Conservation (phyloP, 2,888 invertebrate species). For the Brenthis daphne region DNA sequence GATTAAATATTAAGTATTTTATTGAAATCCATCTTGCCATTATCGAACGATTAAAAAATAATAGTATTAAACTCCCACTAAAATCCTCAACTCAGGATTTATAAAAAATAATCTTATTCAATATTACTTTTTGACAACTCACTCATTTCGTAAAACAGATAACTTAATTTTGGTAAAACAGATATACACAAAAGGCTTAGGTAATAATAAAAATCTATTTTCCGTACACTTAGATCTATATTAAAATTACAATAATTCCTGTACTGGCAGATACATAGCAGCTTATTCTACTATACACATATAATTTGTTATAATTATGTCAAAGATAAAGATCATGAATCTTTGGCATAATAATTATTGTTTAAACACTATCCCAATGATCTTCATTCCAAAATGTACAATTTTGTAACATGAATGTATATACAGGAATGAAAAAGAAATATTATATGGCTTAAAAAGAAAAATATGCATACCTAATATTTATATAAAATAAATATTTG, state of each 20-base stretch:
- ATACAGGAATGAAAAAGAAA: conserved; percentile 9
- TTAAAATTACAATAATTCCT: conserved; percentile 64
- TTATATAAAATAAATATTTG: conserved; percentile 11
- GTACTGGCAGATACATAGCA: conserved; percentile 53
- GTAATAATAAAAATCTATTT: conserved; percentile 16
- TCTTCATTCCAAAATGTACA: neutral
- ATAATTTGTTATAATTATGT: conserved; percentile 42
- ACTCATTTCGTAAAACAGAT: too few relatives aligned
- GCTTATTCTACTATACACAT: conserved; percentile 24
- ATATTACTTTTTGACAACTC: too few relatives aligned
- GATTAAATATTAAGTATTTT: too few relatives aligned
- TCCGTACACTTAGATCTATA: conserved; percentile 48
- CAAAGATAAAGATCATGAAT: conserved; percentile 50
- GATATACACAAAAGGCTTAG: neutral
- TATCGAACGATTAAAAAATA: too few relatives aligned
- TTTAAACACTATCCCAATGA: conserved; percentile 19
- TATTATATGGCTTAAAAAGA: neutral
- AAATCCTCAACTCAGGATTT: too few relatives aligned
- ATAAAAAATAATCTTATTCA: too few relatives aligned
- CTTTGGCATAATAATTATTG: conserved; percentile 52
- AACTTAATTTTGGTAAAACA: too few relatives aligned
- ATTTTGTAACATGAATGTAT: neutral
- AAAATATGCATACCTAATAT: neutral
- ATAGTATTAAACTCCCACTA: too few relatives aligned
- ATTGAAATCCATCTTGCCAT: too few relatives aligned